Evolutionary conservation across 2,888 invertebrate genomes (phyloP), one percentile per base, ranked within the genome.

Genomic region (Eristalis intricaria): DNA sequence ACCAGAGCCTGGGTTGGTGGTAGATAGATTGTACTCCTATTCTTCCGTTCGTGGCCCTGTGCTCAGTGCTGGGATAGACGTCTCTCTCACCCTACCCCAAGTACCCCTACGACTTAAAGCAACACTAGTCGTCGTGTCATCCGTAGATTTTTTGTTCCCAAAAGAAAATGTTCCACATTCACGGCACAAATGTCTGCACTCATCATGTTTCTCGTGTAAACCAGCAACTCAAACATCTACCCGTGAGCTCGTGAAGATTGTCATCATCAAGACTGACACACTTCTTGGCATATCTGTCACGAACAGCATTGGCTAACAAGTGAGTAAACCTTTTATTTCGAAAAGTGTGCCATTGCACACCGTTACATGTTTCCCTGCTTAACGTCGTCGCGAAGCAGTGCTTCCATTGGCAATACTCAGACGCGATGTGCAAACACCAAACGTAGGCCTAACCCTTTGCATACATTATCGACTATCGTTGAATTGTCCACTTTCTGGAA

Each of bases 391-490:
- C 50, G 19, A 32, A 63, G 26, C 64, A 64, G 13, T 11, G 64
- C 29, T 22, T 35, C 10, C 13, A 32, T 8, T 35, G 19, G 32
- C 19, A 19, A 64, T 19, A 15, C 19, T 8, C 8, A 19, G 8
- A 19, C 35, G 38, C 15, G 19, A 5, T 64, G 35, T 35, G 38
- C 64, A 64, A 64, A 64, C 19, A 64, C 15, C 13, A 0, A 32
- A 10, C 26, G 32, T 63, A 35, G 64, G 50, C 64, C 64, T 64
- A 64, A 64, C 64, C 64, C 35, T 64, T 64, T 64, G 64, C 64
- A 64, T 64, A 64, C 35, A 64, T 38, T 64, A 64, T 35, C n/a
- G 22, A 4, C 19, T n/a, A n/a, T 32, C 4, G 13, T 32, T 35
- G 2, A 64, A 64, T n/a, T 19, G 50, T 8, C 64, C 4, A 22